These are phyloP conservation scores for Pseudococcus viburni DNA, from an alignment of 2,888 invertebrate genomes.

Conservation along the genomic window DNA sequence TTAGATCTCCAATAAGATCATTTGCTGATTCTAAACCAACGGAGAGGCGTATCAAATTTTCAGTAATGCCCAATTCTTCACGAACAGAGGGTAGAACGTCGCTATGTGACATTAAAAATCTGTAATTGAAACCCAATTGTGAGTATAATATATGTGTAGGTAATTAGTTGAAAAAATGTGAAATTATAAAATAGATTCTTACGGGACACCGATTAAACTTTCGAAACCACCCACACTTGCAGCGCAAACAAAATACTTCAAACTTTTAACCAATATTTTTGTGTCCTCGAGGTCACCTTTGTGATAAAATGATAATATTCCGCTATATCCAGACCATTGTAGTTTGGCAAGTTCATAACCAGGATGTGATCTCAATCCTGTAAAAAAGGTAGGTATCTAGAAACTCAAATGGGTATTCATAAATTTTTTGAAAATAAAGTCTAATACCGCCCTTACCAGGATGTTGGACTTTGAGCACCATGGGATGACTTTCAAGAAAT, in stretches of 20 bases:
- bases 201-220: slow-evolving; percentile 95
- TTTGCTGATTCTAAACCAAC: no score
- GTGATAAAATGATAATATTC: slow-evolving; percentile 91
- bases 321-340: slow-evolving; percentile 90
- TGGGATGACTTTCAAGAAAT: slow-evolving; percentile 85
- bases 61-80: no score
- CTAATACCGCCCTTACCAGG: slow-evolving; percentile 75
- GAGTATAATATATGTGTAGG: no score
- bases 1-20: no score
- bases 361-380: background rate
- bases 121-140: background rate
- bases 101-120: background rate
- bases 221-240: slow-evolving; percentile 96
- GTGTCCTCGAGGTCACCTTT: slow-evolving; percentile 73
- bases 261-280: slow-evolving; percentile 73
- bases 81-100: background rate
- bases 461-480: slow-evolving; percentile 85
- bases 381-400: no score
- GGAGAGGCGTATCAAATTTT: no score
- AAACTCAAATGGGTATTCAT: no score
- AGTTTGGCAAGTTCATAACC: slow-evolving; percentile 77
- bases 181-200: slow-evolving; percentile 71
- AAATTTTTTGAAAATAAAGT: background rate
- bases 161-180: no score
- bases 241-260: no score